Evolutionary conservation across 2,888 invertebrate species (phyloP), one percentile per base, ranked within the genome.

Genomic region (Sphaeridia pumilis): DNA sequence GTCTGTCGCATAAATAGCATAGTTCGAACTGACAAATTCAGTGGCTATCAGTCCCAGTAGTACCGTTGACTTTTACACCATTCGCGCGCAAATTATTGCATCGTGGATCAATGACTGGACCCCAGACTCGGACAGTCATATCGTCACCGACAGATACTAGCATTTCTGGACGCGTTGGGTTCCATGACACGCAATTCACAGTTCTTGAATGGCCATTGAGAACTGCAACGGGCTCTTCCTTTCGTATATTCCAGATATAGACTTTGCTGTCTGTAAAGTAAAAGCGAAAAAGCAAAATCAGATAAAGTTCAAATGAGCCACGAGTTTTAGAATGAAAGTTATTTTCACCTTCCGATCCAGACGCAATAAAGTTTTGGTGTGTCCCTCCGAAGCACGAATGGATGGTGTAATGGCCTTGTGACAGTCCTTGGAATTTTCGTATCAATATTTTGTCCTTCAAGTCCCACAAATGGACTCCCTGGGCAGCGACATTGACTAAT

Each of bases 381-480:
- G 87, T 82, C 43, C 97, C 97, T 58, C 97, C 97, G 74, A 98
- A 98, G 73, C 93, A 89, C 58, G 94, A 93, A 75, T 94, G 92
- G 70, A 97, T 94, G 64, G 93, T 94, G 74, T 90, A 97, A 74
- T 90, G 92, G 47, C 93, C 94, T 76, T 97, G 95, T 56, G 87
- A 85, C 55, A 94, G 85, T 3, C 97, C 97, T 70, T 93, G 92
- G 75, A 90, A 97, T 68, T 93, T 87, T 54, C 94, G 81, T 52
- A 97, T 82, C 68, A 97, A 77, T 66, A 83, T 82, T 69, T 81
- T 80, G 73, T 89, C 84, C 72, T 85, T 81, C 64, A 97, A 77
- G 74, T 95, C 95, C 97, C 97, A 98, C 58, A 98, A 77, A 71
- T 97, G 95, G 64, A 97, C 85, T 63, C 97, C 97, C 78, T 95